Base-by-base conservation (phyloP, 2,113 vertebrate genomes). In the Sceloporus undulatus region DNA sequence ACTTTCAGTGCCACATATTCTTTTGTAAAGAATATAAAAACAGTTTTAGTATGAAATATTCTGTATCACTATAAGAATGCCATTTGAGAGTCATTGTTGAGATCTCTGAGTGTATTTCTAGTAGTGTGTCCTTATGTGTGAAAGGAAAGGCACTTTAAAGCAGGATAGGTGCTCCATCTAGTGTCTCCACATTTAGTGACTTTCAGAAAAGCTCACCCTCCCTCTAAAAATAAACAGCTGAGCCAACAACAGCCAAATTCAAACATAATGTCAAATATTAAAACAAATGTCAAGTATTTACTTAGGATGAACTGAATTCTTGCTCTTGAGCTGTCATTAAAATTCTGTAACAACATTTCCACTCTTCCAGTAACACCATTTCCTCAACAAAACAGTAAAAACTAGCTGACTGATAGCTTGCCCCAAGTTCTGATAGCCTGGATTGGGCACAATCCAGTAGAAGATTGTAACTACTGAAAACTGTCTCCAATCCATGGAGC, bases 111-210 rank as follows among this genome's bases (percentile, higher is more conserved):
- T 88, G 54, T 86, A 77, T 91, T 91, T 82, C 34, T 34, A 13
- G 82, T 59, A 86, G 9, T 0, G 59, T 91, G 29, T 4, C 2
- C n/a, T 87, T 42, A 71, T 23, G 90, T 78, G 90, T 78, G 11
- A 59, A 84, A 54, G 91, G 62, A 82, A 92, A 94, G 85, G 4
- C 70, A 75, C 85, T 62, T 87, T 93, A 87, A 90, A 92, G 82
- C 34, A 91, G 89, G 68, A 38, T 84, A 87, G 88, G 89, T 92
- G 91, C 93, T 92, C 96, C 96, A 96, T 95, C 96, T 97, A 97
- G 95, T 94, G 95, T 79, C 40, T 66, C 48, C 40, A 89, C 4
- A 56, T 89, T 92, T 84, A 86, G 70, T n/a, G 88, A 79, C 25
- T 88, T 65, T 90, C 92, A 78, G 87, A 66, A 86, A 70, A n/a